These are phyloP conservation scores for Hypanus sabinus DNA, from an alignment of 2,113 vertebrate genomes.

Conservation along the genomic window DNA sequence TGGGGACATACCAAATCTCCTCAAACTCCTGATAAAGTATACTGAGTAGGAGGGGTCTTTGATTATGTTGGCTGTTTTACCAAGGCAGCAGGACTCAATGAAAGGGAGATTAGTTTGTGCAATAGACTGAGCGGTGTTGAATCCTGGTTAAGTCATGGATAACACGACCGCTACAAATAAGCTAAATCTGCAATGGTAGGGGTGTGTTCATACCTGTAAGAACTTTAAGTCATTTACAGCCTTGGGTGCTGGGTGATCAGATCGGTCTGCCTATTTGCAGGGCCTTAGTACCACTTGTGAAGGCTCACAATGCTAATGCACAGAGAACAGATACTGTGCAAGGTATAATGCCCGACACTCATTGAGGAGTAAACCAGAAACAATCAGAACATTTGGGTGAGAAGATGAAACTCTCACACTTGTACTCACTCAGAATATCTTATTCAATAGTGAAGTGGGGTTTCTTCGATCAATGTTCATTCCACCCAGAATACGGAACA, in stretches of 20 bases:
- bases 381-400: background rate
- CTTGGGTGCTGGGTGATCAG: background rate
- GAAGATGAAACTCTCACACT: background rate
- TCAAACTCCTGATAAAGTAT: too few species aligned
- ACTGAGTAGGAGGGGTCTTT: too few species aligned
- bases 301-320: background rate
- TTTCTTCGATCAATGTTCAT: background rate
- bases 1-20: too few species aligned
- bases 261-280: background rate
- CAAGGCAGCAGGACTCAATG: too few species aligned
- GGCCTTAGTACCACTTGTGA: background rate
- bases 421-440: background rate
- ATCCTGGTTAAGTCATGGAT: too few species aligned
- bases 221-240: too few species aligned
- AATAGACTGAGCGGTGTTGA: too few species aligned
- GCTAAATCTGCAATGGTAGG: too few species aligned
- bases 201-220: too few species aligned
- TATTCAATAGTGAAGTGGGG: background rate
- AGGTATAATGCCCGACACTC: background rate
- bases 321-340: background rate
- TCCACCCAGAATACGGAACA: background rate
- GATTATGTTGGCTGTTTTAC: too few species aligned
- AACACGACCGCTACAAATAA: too few species aligned
- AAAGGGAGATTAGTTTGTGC: too few species aligned
- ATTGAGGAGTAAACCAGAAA: background rate